These are phyloP conservation scores for Notospermus geniculatus DNA, from an alignment of 1,140 invertebrate species.

Conservation along the genomic window DNA sequence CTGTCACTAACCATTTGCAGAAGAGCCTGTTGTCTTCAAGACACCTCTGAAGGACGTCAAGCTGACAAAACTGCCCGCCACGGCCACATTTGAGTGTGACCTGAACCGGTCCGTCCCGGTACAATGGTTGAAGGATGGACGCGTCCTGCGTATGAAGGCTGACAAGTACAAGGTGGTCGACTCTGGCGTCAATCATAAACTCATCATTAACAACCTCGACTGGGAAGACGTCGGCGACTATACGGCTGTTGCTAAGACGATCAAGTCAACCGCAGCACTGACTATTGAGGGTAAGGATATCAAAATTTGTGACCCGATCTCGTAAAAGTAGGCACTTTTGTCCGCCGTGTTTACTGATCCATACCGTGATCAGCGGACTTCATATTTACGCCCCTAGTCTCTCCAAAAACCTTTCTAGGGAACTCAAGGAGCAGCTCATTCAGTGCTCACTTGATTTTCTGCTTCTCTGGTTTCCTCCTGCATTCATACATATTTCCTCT, in stretches of 20 bases:
- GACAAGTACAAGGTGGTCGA: slow-evolving; percentile 11
- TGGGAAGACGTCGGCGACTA: slow-evolving; percentile 98
- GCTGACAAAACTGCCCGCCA: slow-evolving; percentile 26
- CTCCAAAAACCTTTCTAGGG: too few relatives aligned
- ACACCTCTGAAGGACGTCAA: slow-evolving; percentile 36
- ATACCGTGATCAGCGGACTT: too few relatives aligned
- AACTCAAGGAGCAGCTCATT: too few relatives aligned
- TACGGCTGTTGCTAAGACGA: slow-evolving; percentile 89
- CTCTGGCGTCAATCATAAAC: slow-evolving; percentile 60
- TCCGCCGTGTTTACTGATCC: too few relatives aligned
- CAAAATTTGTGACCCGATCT: too few relatives aligned
- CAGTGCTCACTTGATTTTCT: too few relatives aligned
- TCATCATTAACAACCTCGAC: slow-evolving; percentile 85
- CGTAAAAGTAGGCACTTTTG: too few relatives aligned
- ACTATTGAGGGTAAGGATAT: background rate
- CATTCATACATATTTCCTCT: too few relatives aligned
- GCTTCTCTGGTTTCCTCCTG: too few relatives aligned
- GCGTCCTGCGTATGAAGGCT: slow-evolving; percentile 44
- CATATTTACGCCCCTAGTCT: too few relatives aligned
- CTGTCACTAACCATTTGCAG: slow-evolving; percentile 24
- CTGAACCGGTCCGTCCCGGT: slow-evolving; percentile 72
- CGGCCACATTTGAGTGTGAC: slow-evolving; percentile 43
- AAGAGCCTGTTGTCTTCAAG: slow-evolving; percentile 39
- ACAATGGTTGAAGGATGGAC: slow-evolving; percentile 81
- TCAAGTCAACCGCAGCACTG: slow-evolving; percentile 84